phyloP scores from a whole-genome alignment of 1,140 invertebrate genomes.

The Rhopalosiphum padi region DNA sequence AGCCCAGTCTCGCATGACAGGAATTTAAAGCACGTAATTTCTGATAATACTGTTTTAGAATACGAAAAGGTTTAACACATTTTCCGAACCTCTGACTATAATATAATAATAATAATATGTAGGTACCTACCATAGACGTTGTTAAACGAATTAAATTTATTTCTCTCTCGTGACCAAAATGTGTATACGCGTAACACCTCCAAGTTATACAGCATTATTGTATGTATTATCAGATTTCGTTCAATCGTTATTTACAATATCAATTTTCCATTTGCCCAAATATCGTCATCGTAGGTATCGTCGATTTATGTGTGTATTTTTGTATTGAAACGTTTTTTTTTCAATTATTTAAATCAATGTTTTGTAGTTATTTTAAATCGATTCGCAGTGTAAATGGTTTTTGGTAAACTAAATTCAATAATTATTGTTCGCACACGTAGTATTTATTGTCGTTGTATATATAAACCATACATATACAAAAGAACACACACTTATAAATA shows the following conservation, averaged over 20 bases:
- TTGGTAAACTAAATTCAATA: not conserved
- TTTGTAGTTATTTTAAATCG: not conserved
- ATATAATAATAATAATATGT: slow-evolving; percentile 12
- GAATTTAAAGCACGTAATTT: slow-evolving; percentile 40
- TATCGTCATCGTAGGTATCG: not conserved
- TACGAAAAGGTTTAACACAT: slow-evolving; percentile 32
- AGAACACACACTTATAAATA: not conserved
- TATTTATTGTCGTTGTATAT: too few relatives aligned
- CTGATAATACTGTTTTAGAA: slow-evolving; percentile 37
- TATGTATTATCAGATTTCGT: not conserved
- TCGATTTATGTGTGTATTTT: not conserved
- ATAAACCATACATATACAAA: not conserved
- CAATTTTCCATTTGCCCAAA: not conserved
- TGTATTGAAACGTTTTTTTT: not conserved
- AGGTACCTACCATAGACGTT: not conserved
- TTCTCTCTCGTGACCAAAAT: not conserved
- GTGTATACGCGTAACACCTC: not conserved
- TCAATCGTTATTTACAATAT: not conserved
- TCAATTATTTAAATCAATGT: not conserved
- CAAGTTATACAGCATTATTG: not conserved
- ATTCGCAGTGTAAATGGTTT: not conserved
- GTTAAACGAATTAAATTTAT: slow-evolving; percentile 1
- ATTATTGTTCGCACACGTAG: not conserved
- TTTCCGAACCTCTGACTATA: not conserved
- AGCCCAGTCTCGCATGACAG: too few relatives aligned